Base-by-base conservation (phyloP, 2,113 vertebrate species). In the Pollachius pollachius region DNA sequence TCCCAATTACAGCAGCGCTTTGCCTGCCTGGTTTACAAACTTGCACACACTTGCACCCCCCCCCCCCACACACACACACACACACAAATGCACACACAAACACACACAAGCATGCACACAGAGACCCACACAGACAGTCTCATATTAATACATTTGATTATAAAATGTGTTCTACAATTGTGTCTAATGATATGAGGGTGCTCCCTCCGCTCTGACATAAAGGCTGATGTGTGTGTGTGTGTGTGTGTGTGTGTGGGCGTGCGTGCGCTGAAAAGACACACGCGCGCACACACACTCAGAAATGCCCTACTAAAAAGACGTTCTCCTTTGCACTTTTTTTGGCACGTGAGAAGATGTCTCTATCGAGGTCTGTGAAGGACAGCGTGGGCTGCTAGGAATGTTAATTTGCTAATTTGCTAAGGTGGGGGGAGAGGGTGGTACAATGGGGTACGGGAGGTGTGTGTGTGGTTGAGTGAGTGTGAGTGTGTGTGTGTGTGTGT, bases 391-490 rank as follows among this genome's bases (percentile, higher is more conserved):
- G 81, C 78, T 77, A 81, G 72, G 86, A 90, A 88, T 89, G 87
- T 90, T 90, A 87, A 91, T 90, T 90, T 90, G 85, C 75, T 89
- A 89, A 90, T 90, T 90, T 88, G 88, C 87, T 84, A 84, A 84
- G 73, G 76, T 13, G 73, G 65, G 62, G 78, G 58, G 73, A 56
- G 74, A 70, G 65, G 30, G 52, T 63, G 78, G 69, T 62, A 64
- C 37, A 41, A 41, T 41, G 37, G 37, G 37, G 37, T 41, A 41
- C 37, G 37, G 37, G 37, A 41, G 37, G 61, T 62, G 23, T 30
- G 62, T 34, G 61, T 15, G 61, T 27, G 61, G 27, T 23, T 27
- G 21, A 27, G 23, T 62, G 61, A 27, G 61, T 62, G 61, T 27
- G 61, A 5, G 59, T 23, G 59, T 61, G 59, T 61, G 59, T 21